Base-by-base conservation (phyloP, 2,888 invertebrate genomes). In the Acanthosepion lycidas region DNA sequence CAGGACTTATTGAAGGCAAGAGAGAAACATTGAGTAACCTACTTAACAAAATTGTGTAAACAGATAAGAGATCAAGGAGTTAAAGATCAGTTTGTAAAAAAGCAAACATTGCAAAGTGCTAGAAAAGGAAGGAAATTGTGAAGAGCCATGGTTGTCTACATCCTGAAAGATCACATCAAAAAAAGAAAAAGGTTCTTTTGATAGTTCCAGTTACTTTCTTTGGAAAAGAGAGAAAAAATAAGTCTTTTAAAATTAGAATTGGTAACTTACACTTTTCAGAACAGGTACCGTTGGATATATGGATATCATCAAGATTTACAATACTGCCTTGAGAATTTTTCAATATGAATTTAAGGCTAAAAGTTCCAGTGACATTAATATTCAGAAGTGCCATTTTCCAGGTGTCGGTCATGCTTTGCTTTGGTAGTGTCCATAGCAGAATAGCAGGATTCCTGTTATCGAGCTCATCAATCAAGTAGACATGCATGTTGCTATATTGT, bases 291-390 rank as follows among this genome's bases (percentile, higher is more conserved):
- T 95, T 94, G 42, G 96, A 94, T 5, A 96, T 94, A 28, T 94
- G 53, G 4, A 96, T 95, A 94, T 97, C 97, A 95, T 97, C 97
- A 92, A 97, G 59, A 6, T 96, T 96, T 28, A 96, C 95, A 55
- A 95, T 95, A 12, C 95, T 94, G 0, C 94, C 95, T 51, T 96
- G 96, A 26, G 95, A 95, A 15, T 96, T 95, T 23, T 95, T 94
- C 94, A 97, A 96, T 20, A 95, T 95, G 5, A 97, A 94, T 92
- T 96, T 95, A 28, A 93, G 6, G n/a, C 93, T 49, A n/a, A 93
- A 49, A 53, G 28, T 93, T 26, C 93, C 93, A 93, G n/a, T 53
- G n/a, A 53, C 33, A 18, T 93, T 93, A 51, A 93, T 53, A 28
- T 15, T 93, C 0, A 49, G 23, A 1, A n/a, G 49, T 28, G 93